Percentiles rank a stretch among this genome's conserved stretches.
phyloP scores from a whole-genome alignment of 1,140 invertebrate species.

The Neodiprion fabricii region DNA sequence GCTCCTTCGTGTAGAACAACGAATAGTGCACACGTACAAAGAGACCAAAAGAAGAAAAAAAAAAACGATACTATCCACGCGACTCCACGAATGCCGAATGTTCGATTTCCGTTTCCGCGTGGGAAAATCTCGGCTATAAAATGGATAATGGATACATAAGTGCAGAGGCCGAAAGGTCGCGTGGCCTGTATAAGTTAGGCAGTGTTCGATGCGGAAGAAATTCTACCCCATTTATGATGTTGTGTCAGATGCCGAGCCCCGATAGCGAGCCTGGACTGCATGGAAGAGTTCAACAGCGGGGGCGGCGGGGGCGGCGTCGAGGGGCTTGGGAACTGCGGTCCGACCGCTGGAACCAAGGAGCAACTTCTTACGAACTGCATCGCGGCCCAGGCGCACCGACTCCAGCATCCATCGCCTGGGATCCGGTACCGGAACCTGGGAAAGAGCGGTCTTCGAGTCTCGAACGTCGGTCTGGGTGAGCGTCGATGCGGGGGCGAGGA shows the following conservation, averaged over 20 bases:
- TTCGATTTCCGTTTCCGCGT: not conserved
- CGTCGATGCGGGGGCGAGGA: constrained; percentile 13
- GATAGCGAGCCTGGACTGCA: constrained; percentile 89
- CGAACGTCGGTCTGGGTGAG: constrained; percentile 86
- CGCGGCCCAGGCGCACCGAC: constrained; percentile 55
- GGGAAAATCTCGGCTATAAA: not conserved
- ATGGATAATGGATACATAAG: constrained; percentile 5
- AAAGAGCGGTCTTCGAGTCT: constrained; percentile 90
- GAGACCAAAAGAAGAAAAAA: not conserved
- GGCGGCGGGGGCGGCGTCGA: constrained; percentile 57
- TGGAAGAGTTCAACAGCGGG: constrained; percentile 86
- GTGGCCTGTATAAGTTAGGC: not conserved
- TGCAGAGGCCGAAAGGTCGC: constrained; percentile 14
- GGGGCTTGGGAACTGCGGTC: constrained; percentile 48
- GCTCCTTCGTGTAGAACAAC: not conserved
- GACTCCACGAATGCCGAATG: not conserved
- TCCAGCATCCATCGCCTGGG: constrained; percentile 71
- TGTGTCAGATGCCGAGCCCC: constrained; percentile 82
- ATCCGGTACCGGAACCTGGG: constrained; percentile 90
- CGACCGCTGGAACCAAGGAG: constrained; percentile 60
- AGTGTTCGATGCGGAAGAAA: not conserved
- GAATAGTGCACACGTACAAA: not conserved
- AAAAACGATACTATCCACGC: not conserved
- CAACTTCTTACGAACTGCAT: constrained; percentile 59
- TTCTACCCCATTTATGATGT: constrained; percentile 24